A percentile compares a stretch with the other conserved stretches of the same genome.
phyloP scores from a whole-genome alignment of 1,140 invertebrate species.

The Agraylea sexmaculata region DNA sequence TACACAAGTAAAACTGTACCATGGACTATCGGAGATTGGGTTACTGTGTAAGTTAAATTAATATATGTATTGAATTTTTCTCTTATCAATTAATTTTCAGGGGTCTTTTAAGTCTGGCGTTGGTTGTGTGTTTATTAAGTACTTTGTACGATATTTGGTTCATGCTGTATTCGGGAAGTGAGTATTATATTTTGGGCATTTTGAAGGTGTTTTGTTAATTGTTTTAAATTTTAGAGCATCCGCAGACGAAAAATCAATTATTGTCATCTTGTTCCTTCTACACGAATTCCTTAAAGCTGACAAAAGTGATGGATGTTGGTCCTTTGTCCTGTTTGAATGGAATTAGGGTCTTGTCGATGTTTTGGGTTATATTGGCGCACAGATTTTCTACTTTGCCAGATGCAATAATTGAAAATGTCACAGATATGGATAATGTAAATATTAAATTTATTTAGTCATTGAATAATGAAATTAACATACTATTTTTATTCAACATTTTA shows the following conservation, averaged over 20 bases:
- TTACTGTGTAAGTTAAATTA: no score
- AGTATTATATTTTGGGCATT: background rate
- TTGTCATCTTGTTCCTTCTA: constrained; percentile 25
- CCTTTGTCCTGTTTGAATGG: constrained; percentile 40
- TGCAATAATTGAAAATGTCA: constrained; percentile 26
- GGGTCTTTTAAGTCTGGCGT: no score
- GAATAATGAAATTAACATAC: constrained; percentile 11
- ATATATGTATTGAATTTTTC: no score
- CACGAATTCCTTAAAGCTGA: constrained; percentile 26
- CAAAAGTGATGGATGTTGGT: constrained; percentile 19
- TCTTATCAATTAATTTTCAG: no score
- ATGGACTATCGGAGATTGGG: no score
- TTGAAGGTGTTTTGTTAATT: constrained; percentile 4
- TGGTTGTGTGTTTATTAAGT: background rate
- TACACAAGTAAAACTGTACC: no score
- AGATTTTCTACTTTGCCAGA: constrained; percentile 24
- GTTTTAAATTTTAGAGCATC: constrained; percentile 22
- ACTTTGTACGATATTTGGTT: background rate
- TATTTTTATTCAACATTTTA: constrained; percentile 21
- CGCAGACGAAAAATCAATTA: constrained; percentile 20
- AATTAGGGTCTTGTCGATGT: constrained; percentile 48
- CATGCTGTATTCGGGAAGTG: background rate
- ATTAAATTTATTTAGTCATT: constrained; percentile 12
- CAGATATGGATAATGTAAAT: constrained; percentile 22
- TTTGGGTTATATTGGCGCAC: constrained; percentile 57